Conservation (phyloP, 2,797 vertebrate genomes). For the Chiloscyllium punctatum region DNA sequence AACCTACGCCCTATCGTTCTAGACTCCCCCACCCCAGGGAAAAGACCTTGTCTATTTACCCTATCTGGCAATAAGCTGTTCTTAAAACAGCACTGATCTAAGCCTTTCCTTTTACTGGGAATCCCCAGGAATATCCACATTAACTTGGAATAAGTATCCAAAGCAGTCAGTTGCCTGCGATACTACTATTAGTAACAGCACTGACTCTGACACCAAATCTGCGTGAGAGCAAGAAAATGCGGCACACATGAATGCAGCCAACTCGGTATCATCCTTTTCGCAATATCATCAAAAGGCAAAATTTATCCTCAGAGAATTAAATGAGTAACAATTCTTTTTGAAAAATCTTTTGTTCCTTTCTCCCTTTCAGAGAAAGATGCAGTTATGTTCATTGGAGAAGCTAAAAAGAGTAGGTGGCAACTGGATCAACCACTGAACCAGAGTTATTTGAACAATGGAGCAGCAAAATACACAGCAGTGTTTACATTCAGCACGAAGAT, state of each 20-base stretch:
- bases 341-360: neutral
- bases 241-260: too few species aligned
- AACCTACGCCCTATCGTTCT: too few species aligned
- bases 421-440: neutral
- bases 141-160: too few species aligned
- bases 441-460: neutral
- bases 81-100: neutral
- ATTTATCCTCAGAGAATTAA: neutral
- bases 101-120: neutral
- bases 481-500: neutral
- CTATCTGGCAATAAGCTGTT: neutral
- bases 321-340: neutral
- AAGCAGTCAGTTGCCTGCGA: too few species aligned
- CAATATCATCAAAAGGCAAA: neutral
- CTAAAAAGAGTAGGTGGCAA: neutral
- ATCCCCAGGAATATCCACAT: neutral
- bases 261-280: neutral
- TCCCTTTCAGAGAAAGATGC: neutral
- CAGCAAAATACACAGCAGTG: neutral
- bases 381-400: neutral
- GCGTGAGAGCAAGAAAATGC: too few species aligned
- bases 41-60: too few species aligned
- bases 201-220: too few species aligned
- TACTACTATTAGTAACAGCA: too few species aligned
- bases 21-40: too few species aligned